phyloP scores from a whole-genome alignment of 2,797 vertebrate species.

The Myripristis jacobus region DNA sequence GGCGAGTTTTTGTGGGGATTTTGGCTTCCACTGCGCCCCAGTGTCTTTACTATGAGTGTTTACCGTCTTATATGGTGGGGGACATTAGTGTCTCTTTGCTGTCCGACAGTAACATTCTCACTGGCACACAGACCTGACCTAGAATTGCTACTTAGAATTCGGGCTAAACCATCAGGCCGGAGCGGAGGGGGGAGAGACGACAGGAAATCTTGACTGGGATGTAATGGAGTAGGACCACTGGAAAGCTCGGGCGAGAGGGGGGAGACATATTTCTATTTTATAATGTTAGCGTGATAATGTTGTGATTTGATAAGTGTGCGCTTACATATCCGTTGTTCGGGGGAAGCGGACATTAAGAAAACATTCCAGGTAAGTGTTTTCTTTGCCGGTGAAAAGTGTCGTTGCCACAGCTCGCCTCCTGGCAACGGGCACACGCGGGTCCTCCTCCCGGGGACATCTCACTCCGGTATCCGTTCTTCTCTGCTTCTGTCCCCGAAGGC shows the following conservation, averaged over 20 bases:
- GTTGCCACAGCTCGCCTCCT: constrained; percentile 78
- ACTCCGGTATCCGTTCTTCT: constrained; percentile 83
- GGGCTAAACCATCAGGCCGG: constrained; percentile 80
- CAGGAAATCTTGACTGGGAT: constrained; percentile 84
- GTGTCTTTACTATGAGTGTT: constrained; percentile 13
- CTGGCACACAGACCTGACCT: constrained; percentile 87
- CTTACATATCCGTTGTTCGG: constrained; percentile 48
- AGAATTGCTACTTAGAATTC: constrained; percentile 87
- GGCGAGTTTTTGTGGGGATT: background rate
- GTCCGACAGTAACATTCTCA: constrained; percentile 77
- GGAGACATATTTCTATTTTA: constrained; percentile 79
- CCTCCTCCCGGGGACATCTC: constrained; percentile 84
- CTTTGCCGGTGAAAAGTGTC: constrained; percentile 72
- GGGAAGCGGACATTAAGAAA: constrained; percentile 43
- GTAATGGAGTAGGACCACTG: constrained; percentile 84
- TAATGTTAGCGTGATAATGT: constrained; percentile 80
- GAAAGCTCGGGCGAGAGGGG: constrained; percentile 79
- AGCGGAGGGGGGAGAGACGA: constrained; percentile 63
- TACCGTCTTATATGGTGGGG: constrained; percentile 30
- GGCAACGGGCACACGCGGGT: constrained; percentile 84
- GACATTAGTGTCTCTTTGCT: constrained; percentile 52
- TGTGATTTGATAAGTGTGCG: constrained; percentile 72
- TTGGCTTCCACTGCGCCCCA: background rate
- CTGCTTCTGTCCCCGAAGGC: constrained; percentile 80
- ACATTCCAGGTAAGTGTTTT: constrained; percentile 76